Evolutionary conservation across 2,888 invertebrate species (phyloP), one percentile per base, ranked within the genome.

Genomic region (Glaucopsyche alexis): DNA sequence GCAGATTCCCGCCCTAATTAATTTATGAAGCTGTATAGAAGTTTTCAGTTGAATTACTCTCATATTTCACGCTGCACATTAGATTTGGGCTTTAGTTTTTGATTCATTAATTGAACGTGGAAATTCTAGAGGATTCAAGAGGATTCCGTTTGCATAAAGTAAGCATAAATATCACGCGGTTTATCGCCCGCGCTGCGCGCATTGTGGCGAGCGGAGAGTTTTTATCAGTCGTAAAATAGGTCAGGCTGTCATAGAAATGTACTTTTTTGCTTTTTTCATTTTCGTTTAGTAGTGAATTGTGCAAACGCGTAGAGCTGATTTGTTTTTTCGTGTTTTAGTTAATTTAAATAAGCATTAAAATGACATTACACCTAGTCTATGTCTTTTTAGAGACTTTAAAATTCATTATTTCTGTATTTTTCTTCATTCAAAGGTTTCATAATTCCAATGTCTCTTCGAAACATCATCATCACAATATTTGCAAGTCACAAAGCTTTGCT

Each of bases 91-190:
- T 78, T 84, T 81, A 84, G 84, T 85, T 88, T 87, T 84, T 83
- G 81, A 83, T 82, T 83, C 78, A 79, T 80, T 85, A 87, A 90
- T 87, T 87, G 85, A 88, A 87, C 88, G 86, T 85, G 75, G 80
- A 82, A 85, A 87, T 84, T 85, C 82, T 80, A 77, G 85, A 84
- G 86, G 85, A 85, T 87, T 82, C 83, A 79, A 80, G 80, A 80
- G 81, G 81, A 50, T 40, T 14, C 81, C 79, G 79, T 80, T 82
- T 82, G 86, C 83, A 87, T 87, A 86, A 87, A 87, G 88, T 86
- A 84, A 84, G 82, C 85, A 84, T 89, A 88, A 87, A 89, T 90
- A 87, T 84, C 80, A 78, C 76, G 79, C 81, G 79, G 80, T 84
- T 84, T 82, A 86, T 87, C 81, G 81, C 42, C 79, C 83, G 79